phyloP scores from a whole-genome alignment of 2,888 invertebrate species.

The Synanthedon andrenaeformis region DNA sequence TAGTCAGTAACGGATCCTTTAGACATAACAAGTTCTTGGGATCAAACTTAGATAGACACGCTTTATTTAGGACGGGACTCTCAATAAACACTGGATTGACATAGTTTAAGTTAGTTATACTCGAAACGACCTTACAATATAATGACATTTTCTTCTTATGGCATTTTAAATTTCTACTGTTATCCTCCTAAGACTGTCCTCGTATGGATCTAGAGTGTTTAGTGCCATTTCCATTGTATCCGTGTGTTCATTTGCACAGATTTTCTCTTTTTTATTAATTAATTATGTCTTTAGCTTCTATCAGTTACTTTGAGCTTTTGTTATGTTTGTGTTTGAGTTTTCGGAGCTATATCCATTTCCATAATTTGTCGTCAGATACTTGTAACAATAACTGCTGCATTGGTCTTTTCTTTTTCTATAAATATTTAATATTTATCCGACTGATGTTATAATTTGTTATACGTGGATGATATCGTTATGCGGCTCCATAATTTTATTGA shows the following conservation, averaged over 20 bases:
- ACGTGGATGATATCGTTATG: not conserved
- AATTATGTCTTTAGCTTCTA: slow-evolving; percentile 24
- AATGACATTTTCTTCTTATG: slow-evolving; percentile 7
- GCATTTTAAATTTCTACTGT: slow-evolving; percentile 33
- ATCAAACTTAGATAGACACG: slow-evolving; percentile 39
- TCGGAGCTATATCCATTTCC: slow-evolving; percentile 31
- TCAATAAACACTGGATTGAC: slow-evolving; percentile 24
- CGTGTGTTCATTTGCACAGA: slow-evolving; percentile 21
- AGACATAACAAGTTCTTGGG: slow-evolving; percentile 48
- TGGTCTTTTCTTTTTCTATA: too few relatives aligned
- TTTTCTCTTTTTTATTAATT: slow-evolving; percentile 14
- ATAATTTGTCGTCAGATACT: slow-evolving; percentile 11
- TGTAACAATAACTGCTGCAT: too few relatives aligned
- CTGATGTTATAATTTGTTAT: not conserved
- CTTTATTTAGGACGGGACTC: slow-evolving; percentile 7
- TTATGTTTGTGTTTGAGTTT: slow-evolving; percentile 39
- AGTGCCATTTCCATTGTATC: slow-evolving; percentile 25
- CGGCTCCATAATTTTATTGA: slow-evolving; percentile 27
- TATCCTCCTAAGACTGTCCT: slow-evolving; percentile 42
- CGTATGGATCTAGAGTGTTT: slow-evolving; percentile 24
- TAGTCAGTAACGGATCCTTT: slow-evolving; percentile 3
- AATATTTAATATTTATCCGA: too few relatives aligned
- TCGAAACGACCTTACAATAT: not conserved
- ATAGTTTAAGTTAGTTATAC: slow-evolving; percentile 3
- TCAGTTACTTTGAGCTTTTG: slow-evolving; percentile 34